Evolutionary conservation across 2,113 vertebrate species (phyloP), one percentile per base, ranked within the genome.

Genomic region (Gymnocephalus cernua): DNA sequence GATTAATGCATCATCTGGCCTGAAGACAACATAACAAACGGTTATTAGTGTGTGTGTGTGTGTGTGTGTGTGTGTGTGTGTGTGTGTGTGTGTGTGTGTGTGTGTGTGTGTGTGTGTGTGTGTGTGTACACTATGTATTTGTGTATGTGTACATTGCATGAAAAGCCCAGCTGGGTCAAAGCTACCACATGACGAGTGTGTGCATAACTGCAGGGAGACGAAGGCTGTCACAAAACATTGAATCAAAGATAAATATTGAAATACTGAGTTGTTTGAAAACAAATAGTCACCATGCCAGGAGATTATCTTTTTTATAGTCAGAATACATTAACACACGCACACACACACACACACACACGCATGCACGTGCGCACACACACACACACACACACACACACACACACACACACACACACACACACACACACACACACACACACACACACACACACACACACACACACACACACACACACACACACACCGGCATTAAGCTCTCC

Each of bases 281-380:
- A 86, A 86, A 88, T 63, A 70, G 58, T 48, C 41, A 50, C 66
- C 63, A 23, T 51, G 77, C 48, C 82, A 62, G 63, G 71, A 75
- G 53, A 83, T 88, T 68, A 79, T 77, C 59, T 32, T 75, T 88
- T 87, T 74, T 80, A 80, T 76, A 78, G 75, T 71, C 66, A 72
- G 19, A 59, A 29, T 6, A 57, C 57, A 58, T 53, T 23, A 27
- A 48, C 63, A 32, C 50, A 56, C 12, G 7, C 32, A 35, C 10
- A 57, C 61, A 68, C 19, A 50, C 29, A 79, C 64, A 45, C 45
- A 71, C 21, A 47, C 50, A 29, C 78, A 51, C n/a, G n/a, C n/a
- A n/a, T n/a, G n/a, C n/a, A n/a, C n/a, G n/a, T n/a, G n/a, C n/a
- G n/a, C 53, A 66, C 41, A 68, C 21, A 44, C 41, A 69, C 23